Evolutionary conservation across 2,113 vertebrate genomes (phyloP), one percentile per base, ranked within the genome.

Genomic region (Toxotes chatareus): DNA sequence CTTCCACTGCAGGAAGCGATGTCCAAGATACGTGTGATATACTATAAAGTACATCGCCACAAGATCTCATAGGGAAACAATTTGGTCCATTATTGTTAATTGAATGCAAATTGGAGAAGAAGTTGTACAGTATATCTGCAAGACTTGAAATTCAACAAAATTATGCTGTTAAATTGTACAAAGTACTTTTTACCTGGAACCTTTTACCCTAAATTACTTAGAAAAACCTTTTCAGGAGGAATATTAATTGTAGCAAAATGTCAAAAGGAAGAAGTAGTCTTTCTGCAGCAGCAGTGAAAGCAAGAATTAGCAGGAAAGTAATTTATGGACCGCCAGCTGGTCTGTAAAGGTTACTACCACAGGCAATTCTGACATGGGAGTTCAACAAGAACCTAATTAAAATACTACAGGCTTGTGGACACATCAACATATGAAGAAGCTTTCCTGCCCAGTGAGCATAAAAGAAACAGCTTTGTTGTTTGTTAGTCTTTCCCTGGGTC

Each of bases 291-390:
- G 84, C 69, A 74, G 42, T 69, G 44, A 88, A 67, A 55, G 31
- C 66, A 55, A 79, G 68, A 61, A 61, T 82, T 79, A 86, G 36
- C 38, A 63, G 47, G 14, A 72, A 34, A 83, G 73, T 87, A 87
- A 90, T 91, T 87, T 91, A 85, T 90, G 86, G 86, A 87, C 63
- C 11, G 7, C 73, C 80, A 90, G 85, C 89, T 92, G 92, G 87
- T 82, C 64, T 73, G 64, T 88, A 92, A 92, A 93, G 89, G 92
- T 92, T 90, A 91, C 71, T 78, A 89, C 91, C 83, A 86, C 84
- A 81, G 87, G 90, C 87, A 66, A 80, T 81, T 80, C 79, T 87
- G 82, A 87, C 76, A 80, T 77, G 64, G 60, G 67, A 53, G 85
- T 86, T 76, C 73, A 88, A 86, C 82, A 65, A 82, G 70, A 85